Evolutionary conservation across 2,797 vertebrate genomes (phyloP), one percentile per base, ranked within the genome.

Genomic region (Hoplostethus atlanticus): DNA sequence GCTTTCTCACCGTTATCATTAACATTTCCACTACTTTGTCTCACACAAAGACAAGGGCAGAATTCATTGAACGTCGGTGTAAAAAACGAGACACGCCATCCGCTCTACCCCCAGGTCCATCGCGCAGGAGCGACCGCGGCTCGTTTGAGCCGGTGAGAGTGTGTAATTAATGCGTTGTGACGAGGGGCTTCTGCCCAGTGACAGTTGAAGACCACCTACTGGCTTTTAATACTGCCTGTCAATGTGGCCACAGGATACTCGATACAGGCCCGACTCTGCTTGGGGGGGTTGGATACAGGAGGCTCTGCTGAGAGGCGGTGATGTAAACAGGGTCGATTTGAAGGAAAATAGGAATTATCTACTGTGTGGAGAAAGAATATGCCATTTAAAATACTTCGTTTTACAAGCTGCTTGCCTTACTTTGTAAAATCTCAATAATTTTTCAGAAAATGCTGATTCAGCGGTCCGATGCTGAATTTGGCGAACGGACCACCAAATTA

Each of bases 221-320:
- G 92, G 83, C 85, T 93, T 94, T 94, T 94, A 91, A 94, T 94
- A 93, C 91, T 85, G 90, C 89, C 89, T 93, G 92, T 93, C 92
- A 94, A 90, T 87, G 87, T 89, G 89, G 77, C 87, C 83, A 64
- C 86, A 75, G 91, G 89, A 89, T 73, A 71, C 84, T 79, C 78
- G 71, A 63, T 64, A 79, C 65, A 66, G 77, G 78, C 77, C 80
- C 74, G 74, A 71, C 77, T 80, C 71, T 74, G 76, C 79, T 83
- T 17, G 21, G 71, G 80, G 21, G 51, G 86, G 77, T 61, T 67
- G 80, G 79, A 68, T 8, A 73, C 73, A 48, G 54, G 80, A 79
- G 64, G 72, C 71, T 31, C 53, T 59, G 46, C 46, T 59, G 55
- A 71, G 46, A 78, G 64, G 73, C 10, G 40, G 40, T 8, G 11